Evolutionary conservation across 2,888 invertebrate species (phyloP).

Genomic region (Priocnemis perturbator): DNA sequence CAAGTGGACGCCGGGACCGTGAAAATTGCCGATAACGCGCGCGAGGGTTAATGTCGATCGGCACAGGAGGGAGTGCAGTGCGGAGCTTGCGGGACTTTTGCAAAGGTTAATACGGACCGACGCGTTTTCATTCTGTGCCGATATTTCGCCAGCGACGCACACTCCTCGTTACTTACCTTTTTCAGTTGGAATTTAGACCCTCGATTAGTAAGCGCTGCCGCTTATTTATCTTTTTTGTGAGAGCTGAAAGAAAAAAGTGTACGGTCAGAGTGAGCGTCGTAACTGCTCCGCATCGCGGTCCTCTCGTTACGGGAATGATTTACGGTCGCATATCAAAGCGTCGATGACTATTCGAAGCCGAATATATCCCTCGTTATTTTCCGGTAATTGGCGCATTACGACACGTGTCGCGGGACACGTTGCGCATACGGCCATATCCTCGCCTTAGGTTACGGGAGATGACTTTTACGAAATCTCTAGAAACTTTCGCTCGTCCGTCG

Average conservation of each 20-base stretch:
- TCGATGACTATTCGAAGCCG: too few relatives aligned
- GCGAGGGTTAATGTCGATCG: slow-evolving; percentile 1
- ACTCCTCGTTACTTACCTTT: too few relatives aligned
- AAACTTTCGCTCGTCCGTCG: slow-evolving; percentile 40
- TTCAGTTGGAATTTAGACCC: too few relatives aligned
- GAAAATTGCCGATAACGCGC: slow-evolving; percentile 1
- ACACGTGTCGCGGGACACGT: slow-evolving; percentile 27
- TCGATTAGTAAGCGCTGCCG: too few relatives aligned
- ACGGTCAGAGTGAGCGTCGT: too few relatives aligned
- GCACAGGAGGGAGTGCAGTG: background rate
- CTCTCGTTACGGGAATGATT: too few relatives aligned
- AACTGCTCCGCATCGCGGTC: background rate
- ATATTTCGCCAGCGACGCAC: too few relatives aligned
- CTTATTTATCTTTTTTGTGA: too few relatives aligned
- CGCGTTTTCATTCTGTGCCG: too few relatives aligned
- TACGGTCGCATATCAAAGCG: too few relatives aligned
- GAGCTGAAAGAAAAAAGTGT: too few relatives aligned
- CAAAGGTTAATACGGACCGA: background rate
- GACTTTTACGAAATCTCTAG: slow-evolving; percentile 42
- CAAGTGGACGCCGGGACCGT: background rate
- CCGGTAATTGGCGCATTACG: slow-evolving; percentile 17
- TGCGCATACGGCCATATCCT: slow-evolving; percentile 5
- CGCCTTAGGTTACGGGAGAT: slow-evolving; percentile 27
- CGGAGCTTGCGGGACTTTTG: background rate
- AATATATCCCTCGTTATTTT: background rate